These are phyloP conservation scores for Nyctibius grandis DNA, from an alignment of 2,797 vertebrate species.

Conservation along the genomic window DNA sequence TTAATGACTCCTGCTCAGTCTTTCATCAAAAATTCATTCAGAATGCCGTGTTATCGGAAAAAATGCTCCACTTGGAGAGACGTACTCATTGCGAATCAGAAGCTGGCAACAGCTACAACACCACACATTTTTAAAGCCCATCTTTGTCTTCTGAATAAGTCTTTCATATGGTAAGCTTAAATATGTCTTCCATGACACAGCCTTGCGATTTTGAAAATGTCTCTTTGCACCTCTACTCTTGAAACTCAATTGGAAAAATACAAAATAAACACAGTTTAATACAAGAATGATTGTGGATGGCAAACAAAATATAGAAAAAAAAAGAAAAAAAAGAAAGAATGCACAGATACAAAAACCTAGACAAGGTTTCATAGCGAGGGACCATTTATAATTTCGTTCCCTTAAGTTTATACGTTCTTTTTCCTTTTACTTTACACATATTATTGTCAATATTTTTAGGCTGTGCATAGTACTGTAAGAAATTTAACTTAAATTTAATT, in stretches of 20 bases:
- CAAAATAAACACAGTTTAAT: not conserved
- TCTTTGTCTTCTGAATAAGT: not conserved
- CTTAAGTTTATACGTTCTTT: not conserved
- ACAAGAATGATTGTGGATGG: not conserved
- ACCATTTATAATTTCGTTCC: not conserved
- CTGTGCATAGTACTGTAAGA: not conserved
- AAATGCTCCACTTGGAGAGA: not conserved
- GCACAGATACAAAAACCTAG: not conserved
- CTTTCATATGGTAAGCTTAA: not conserved
- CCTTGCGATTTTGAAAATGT: not conserved
- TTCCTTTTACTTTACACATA: not conserved
- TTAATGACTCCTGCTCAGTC: not conserved
- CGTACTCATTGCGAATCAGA: not conserved
- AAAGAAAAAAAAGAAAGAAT: not conserved
- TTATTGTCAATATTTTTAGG: not conserved
- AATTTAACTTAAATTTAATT: not conserved
- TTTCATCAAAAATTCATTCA: conserved; percentile 16
- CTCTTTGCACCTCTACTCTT: not conserved
- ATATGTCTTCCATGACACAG: not conserved
- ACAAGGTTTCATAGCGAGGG: not conserved
- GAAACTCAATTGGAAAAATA: not conserved
- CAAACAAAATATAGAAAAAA: not conserved
- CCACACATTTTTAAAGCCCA: not conserved
- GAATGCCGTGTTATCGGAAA: not conserved
- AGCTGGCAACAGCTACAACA: not conserved